phyloP scores from a whole-genome alignment of 2,113 vertebrate genomes.

The Callospermophilus lateralis region DNA sequence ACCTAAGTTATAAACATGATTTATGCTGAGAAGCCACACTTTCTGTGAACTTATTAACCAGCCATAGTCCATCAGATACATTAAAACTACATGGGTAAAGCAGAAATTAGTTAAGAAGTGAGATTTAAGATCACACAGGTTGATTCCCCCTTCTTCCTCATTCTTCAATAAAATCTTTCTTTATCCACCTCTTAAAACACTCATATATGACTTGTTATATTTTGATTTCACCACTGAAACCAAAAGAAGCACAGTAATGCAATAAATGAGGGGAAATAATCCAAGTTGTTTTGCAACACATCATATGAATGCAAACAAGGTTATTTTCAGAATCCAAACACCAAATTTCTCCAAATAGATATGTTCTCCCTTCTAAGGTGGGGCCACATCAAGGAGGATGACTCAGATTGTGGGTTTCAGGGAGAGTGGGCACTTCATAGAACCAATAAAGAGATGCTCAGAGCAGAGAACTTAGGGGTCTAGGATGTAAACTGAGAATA shows the following conservation, averaged over 20 bases:
- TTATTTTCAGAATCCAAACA: constrained; percentile 26
- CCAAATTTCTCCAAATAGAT: neutral
- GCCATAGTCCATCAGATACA: neutral
- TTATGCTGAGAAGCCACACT: neutral
- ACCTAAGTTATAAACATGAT: neutral
- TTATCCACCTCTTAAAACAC: neutral
- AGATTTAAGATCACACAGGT: neutral
- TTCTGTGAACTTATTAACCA: neutral
- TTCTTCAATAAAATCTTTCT: neutral
- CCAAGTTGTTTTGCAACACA: neutral
- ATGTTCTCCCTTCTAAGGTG: neutral
- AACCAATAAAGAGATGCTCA: neutral
- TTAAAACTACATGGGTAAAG: neutral
- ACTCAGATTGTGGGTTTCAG: neutral
- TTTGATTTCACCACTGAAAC: constrained; percentile 18
- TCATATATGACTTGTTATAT: neutral
- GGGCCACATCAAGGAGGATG: fast-evolving
- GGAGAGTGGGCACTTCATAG: neutral
- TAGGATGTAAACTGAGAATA: neutral
- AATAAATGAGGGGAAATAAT: neutral
- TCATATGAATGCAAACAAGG: neutral
- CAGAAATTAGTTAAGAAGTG: neutral
- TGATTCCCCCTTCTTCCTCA: neutral
- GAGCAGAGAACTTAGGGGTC: neutral
- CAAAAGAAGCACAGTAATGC: constrained; percentile 6